Percentiles rank a stretch among this genome's conserved stretches.
Conservation (phyloP, 2,113 vertebrate genomes). For the Corvus hawaiiensis region DNA sequence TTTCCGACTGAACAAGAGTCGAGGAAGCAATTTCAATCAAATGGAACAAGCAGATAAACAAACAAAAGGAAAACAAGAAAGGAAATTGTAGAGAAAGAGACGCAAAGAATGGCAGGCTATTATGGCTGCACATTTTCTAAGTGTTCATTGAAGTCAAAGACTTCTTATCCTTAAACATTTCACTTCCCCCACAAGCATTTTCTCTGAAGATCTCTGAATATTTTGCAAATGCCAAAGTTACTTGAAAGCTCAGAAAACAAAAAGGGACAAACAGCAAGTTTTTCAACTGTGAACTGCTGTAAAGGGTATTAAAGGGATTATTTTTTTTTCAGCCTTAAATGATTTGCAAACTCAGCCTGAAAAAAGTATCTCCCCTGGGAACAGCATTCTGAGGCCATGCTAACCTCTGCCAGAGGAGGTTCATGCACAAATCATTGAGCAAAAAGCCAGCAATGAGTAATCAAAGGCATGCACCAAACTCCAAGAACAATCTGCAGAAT, state of each 20-base stretch:
- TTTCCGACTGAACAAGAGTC: neutral
- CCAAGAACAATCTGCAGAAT: slow-evolving; percentile 47
- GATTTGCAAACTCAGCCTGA: slow-evolving; percentile 42
- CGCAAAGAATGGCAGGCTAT: neutral
- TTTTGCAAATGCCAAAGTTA: neutral
- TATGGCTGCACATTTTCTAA: neutral
- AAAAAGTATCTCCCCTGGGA: neutral
- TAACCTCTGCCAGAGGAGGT: neutral
- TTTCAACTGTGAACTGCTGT: neutral
- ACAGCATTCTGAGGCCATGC: neutral
- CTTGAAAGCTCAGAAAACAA: slow-evolving; percentile 27
- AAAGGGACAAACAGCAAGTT: slow-evolving; percentile 5
- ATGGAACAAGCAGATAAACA: slow-evolving; percentile 5
- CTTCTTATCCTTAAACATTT: slow-evolving; percentile 16
- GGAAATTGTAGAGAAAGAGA: neutral
- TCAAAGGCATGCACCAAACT: neutral
- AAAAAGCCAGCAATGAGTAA: slow-evolving; percentile 58
- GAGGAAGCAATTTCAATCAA: slow-evolving; percentile 40
- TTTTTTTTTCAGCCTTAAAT: slow-evolving; percentile 2
- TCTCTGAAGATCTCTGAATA: neutral
- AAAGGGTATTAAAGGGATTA: neutral
- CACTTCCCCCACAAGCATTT: neutral
- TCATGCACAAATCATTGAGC: slow-evolving; percentile 25
- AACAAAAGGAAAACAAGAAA: slow-evolving; percentile 3
- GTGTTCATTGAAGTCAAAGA: slow-evolving; percentile 6